A percentile compares a stretch with the other conserved stretches of the same genome.
Conservation (phyloP, 2,113 vertebrate species). For the Pygoscelis antarcticus region DNA sequence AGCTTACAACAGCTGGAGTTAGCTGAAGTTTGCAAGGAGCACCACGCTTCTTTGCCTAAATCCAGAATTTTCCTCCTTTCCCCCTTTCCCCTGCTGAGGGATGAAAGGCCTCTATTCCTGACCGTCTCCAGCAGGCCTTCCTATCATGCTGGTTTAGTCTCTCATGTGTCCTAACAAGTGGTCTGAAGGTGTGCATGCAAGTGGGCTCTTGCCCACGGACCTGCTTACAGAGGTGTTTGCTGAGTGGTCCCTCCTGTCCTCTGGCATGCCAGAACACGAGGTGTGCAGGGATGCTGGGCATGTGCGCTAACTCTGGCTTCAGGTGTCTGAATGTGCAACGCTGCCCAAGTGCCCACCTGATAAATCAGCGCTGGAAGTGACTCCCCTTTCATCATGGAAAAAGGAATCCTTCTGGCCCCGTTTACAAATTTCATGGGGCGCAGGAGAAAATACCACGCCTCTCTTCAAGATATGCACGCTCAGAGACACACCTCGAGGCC, state of each 20-base stretch:
- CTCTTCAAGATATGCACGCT: background rate
- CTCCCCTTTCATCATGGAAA: background rate
- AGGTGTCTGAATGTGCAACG: background rate
- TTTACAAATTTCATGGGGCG: background rate
- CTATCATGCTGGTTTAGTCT: background rate
- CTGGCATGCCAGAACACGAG: background rate
- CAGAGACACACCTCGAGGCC: background rate
- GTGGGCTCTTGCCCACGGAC: background rate
- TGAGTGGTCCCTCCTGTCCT: background rate
- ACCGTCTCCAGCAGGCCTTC: background rate
- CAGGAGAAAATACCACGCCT: background rate
- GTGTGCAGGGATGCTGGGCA: background rate
- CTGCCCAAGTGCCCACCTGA: background rate
- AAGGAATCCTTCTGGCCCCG: background rate
- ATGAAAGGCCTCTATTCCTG: background rate
- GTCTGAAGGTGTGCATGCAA: background rate
- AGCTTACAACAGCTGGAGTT: background rate
- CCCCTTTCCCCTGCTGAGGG: background rate
- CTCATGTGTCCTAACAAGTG: background rate
- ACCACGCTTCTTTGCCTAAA: background rate
- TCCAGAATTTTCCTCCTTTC: background rate
- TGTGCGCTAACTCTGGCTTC: accelerated
- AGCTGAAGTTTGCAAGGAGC: background rate
- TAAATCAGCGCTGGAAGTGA: background rate
- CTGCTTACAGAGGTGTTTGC: background rate